phyloP scores from a whole-genome alignment of 2,797 vertebrate genomes.

The Myripristis murdjan region DNA sequence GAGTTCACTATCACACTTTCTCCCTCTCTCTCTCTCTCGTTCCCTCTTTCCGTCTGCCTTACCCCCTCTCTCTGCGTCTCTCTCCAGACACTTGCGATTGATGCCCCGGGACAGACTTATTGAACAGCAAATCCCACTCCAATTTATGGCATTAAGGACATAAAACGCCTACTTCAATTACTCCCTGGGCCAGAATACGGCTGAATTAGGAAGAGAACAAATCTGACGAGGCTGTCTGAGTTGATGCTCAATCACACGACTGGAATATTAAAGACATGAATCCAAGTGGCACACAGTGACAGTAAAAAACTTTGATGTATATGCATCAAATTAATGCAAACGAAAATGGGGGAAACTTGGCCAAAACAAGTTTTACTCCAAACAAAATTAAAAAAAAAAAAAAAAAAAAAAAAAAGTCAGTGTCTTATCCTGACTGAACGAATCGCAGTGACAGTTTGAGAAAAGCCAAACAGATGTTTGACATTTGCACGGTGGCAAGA shows the following conservation, averaged over 20 bases:
- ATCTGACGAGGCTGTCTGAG: constrained; percentile 42
- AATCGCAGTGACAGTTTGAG: background rate
- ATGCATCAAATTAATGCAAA: constrained; percentile 26
- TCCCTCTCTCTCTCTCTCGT: no score
- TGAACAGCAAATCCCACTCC: constrained; percentile 62
- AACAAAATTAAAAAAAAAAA: no score
- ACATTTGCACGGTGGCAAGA: constrained; percentile 49
- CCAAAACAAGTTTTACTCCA: constrained; percentile 31
- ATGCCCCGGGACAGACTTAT: constrained; percentile 62
- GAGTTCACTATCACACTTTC: constrained; percentile 5
- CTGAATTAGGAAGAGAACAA: constrained; percentile 53
- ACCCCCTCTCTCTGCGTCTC: background rate
- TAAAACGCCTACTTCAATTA: constrained; percentile 62
- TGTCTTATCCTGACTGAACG: background rate
- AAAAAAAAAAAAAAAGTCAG: constrained; percentile 5
- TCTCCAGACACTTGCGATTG: constrained; percentile 50
- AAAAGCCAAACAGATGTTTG: constrained; percentile 28
- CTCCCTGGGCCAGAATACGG: constrained; percentile 45
- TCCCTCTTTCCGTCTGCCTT: background rate
- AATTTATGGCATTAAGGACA: constrained; percentile 65
- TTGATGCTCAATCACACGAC: constrained; percentile 36
- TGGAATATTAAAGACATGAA: constrained; percentile 53
- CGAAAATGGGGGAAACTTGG: constrained; percentile 8
- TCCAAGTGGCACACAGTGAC: constrained; percentile 9
- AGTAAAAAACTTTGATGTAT: constrained; percentile 18